These are phyloP conservation scores for Pachypanchax playfairii DNA, from an alignment of 2,113 vertebrate genomes.

Conservation along the genomic window DNA sequence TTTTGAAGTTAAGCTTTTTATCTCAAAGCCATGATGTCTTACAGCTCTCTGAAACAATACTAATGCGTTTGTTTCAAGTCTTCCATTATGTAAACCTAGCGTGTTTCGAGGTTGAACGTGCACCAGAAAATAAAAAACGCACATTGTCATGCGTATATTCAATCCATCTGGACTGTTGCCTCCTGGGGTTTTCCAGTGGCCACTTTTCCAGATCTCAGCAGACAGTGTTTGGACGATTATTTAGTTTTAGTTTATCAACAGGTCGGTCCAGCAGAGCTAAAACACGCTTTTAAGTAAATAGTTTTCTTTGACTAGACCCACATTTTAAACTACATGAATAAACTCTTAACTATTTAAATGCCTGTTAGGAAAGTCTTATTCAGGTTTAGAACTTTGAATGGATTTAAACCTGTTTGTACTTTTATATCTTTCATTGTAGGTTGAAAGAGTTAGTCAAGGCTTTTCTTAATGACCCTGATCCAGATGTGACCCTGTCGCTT, in stretches of 20 bases:
- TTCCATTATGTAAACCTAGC: conserved; percentile 56
- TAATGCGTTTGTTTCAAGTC: conserved; percentile 64
- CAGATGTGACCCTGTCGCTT: conserved; percentile 83
- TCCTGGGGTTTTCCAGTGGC: conserved; percentile 51
- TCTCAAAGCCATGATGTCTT: conserved; percentile 46
- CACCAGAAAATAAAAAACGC: conserved; percentile 52
- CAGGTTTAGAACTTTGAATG: conserved; percentile 13
- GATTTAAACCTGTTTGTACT: conserved; percentile 17
- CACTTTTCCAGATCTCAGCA: conserved; percentile 46
- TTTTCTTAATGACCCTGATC: conserved; percentile 87
- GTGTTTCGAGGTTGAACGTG: conserved; percentile 30
- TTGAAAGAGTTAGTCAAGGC: conserved; percentile 80
- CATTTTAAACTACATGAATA: conserved; percentile 61
- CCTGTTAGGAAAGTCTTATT: conserved; percentile 24
- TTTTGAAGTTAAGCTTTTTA: conserved; percentile 28
- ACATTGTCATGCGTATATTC: conserved; percentile 31
- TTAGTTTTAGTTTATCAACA: conserved; percentile 71
- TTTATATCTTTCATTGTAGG: conserved; percentile 76
- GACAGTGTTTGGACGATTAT: conserved; percentile 69
- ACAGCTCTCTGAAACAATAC: conserved; percentile 54
- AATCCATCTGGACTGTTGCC: conserved; percentile 51
- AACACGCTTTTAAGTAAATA: conserved; percentile 67
- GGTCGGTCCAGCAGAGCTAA: conserved; percentile 44
- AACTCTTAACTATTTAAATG: conserved; percentile 40
- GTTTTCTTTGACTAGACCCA: conserved; percentile 66